These are phyloP conservation scores for Jaculus jaculus DNA, from an alignment of 2,113 vertebrate genomes.

Conservation along the genomic window DNA sequence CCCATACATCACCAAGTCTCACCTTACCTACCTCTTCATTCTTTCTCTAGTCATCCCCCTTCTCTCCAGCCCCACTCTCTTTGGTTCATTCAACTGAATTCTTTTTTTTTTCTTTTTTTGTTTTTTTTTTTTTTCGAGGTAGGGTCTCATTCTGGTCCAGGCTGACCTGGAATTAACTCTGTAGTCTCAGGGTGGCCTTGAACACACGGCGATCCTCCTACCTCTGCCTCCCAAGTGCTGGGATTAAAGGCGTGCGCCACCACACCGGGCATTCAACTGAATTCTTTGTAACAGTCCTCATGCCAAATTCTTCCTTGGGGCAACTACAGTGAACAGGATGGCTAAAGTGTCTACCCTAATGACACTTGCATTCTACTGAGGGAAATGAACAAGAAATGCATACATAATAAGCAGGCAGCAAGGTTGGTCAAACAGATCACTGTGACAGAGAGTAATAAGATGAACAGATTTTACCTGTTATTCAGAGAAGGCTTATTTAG, in stretches of 20 bases:
- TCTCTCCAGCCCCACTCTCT: neutral
- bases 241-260: no score
- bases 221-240: no score
- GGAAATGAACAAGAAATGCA: conserved; percentile 31
- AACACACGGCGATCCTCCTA: no score
- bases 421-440: neutral
- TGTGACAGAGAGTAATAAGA: neutral
- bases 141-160: no score
- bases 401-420: neutral
- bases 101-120: no score
- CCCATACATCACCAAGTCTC: neutral
- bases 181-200: no score
- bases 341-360: neutral
- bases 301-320: neutral
- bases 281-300: neutral
- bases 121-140: no score
- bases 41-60: neutral
- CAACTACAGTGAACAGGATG: neutral
- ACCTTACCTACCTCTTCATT: neutral
- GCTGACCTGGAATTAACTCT: no score
- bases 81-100: conserved; percentile 6
- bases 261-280: no score
- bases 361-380: neutral
- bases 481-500: neutral
- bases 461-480: neutral